Evolutionary conservation across 2,113 vertebrate species (phyloP), one percentile per base, ranked within the genome.

Genomic region (Pogonocichla stellata): DNA sequence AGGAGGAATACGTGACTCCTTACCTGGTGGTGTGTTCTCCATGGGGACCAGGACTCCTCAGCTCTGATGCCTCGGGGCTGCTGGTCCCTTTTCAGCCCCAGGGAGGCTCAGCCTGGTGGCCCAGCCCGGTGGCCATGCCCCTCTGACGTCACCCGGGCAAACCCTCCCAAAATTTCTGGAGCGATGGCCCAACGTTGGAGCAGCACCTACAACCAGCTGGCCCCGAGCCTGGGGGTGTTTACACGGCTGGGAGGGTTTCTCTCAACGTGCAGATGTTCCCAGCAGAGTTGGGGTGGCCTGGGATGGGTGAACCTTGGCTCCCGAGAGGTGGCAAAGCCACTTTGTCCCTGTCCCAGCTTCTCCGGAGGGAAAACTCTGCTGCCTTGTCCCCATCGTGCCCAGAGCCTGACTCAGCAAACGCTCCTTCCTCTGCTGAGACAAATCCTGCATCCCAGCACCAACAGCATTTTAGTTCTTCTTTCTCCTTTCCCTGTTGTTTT

Each of bases 281-380:
- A 4, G 8, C 60, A 6, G 77, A 34, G 38, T 0, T 72, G 84
- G 9, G 28, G 17, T 34, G 42, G 42, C 31, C 47, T 1, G 28
- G 28, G 20, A 3, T 1, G 8, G 47, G 31, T 0, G 3, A 45
- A 4, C 0, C 3, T 0, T 6, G 26, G 0, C 12, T 43, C 40
- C 79, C 0, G 2, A 16, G 5, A 0, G 4, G 19, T n/a, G 38
- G 22, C 70, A 50, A 66, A 81, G 43, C 40, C 34, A 57, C 72
- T n/a, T 31, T 1, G 2, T 5, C 88, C 51, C 56, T 70, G 56
- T 20, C 28, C 0, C 3, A 65, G 36, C 54, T 69, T 19, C n/a
- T 83, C 86, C 7, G 11, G 19, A 45, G 80, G 20, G 29, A 77
- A 51, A 83, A 4, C 28, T 38, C 56, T 17, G 14, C 71, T 3